These are phyloP conservation scores for Cinclus mexicanus DNA, from an alignment of 2,113 vertebrate species.

Conservation along the genomic window DNA sequence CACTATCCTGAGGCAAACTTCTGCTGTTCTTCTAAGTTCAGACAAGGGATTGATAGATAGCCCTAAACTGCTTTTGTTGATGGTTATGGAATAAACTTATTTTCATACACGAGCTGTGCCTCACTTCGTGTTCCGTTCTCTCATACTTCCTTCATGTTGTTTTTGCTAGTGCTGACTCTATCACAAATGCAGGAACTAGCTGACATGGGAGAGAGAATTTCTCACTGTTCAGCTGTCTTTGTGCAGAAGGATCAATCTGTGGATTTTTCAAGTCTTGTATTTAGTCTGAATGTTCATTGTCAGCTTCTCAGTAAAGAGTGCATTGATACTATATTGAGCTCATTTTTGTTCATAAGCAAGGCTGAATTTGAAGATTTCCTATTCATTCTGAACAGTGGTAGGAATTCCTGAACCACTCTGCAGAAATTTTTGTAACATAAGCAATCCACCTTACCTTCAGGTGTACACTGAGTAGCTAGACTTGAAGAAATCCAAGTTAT, in stretches of 20 bases:
- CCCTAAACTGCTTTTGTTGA: background rate
- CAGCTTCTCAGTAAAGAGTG: background rate
- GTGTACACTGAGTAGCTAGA: background rate
- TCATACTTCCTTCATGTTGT: background rate
- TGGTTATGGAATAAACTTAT: background rate
- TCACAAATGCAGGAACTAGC: background rate
- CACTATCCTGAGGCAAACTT: background rate
- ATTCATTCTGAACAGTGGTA: background rate
- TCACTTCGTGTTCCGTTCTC: background rate
- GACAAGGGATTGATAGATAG: background rate
- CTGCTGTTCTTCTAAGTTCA: background rate
- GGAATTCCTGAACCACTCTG: background rate
- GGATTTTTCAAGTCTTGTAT: background rate
- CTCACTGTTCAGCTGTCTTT: background rate
- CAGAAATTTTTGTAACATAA: background rate
- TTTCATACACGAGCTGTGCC: background rate
- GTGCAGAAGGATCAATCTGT: background rate
- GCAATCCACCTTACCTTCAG: background rate
- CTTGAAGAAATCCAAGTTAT: background rate
- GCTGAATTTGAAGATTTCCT: background rate
- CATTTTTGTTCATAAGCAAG: background rate
- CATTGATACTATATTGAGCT: background rate
- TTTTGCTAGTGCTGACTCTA: background rate
- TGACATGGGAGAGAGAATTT: background rate
- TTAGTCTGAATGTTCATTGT: background rate